phyloP scores from a whole-genome alignment of 2,113 vertebrate species.

The Pithys albifrons region DNA sequence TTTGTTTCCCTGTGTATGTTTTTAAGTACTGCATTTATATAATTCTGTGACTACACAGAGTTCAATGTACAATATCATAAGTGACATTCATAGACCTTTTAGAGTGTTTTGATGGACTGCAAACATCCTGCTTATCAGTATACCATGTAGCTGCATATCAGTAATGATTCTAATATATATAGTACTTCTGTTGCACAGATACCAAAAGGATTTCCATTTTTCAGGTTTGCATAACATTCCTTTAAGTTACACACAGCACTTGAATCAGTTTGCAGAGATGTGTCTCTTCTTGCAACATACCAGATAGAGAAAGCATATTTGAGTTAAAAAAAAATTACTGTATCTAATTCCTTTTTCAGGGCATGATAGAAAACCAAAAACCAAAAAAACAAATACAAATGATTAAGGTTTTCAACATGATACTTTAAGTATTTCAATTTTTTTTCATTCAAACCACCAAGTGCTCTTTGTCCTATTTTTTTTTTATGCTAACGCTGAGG shows the following conservation, averaged over 20 bases:
- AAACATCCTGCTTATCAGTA: background rate
- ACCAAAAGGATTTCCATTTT: background rate
- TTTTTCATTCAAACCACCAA: background rate
- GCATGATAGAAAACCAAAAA: background rate
- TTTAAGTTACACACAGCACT: background rate
- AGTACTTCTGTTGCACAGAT: background rate
- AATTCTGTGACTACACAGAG: background rate
- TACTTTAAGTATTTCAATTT: background rate
- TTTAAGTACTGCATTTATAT: background rate
- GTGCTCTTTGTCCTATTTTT: background rate
- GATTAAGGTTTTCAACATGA: background rate
- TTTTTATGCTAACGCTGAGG: background rate
- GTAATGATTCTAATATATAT: background rate
- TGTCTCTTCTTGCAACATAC: background rate
- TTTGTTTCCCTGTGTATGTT: background rate
- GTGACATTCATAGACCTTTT: accelerated
- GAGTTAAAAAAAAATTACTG: background rate
- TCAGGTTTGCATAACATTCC: background rate
- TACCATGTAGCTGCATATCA: background rate
- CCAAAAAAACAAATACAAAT: background rate
- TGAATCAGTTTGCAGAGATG: background rate
- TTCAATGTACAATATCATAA: background rate
- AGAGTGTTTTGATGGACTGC: background rate
- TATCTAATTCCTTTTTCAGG: background rate
- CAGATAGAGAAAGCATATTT: background rate